Evolutionary conservation across 2,888 invertebrate genomes (phyloP), one percentile per base, ranked within the genome.

Genomic region (Pachycephus smyrnensis): DNA sequence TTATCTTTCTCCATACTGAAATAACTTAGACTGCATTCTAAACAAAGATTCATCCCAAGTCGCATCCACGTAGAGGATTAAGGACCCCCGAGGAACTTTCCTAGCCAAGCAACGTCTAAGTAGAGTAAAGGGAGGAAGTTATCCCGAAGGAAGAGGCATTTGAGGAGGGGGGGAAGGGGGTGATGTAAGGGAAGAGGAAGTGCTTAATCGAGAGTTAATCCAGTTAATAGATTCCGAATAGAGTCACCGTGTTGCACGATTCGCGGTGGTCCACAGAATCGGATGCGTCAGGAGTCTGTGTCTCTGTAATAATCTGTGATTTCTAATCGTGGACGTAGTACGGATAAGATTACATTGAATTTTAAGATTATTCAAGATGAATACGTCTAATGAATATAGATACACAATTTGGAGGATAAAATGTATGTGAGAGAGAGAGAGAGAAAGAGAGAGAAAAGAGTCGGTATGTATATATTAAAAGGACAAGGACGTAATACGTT

Each of bases 151-250:
- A 77, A 76, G 68, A 71, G 69, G 40, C 31, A 69, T 40, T 40
- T n/a, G 76, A 75, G 76, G 32, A 36, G 68, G 68, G 69, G 12
- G 73, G 37, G 68, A 69, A 76, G 75, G 68, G 69, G 79, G 71
- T 35, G 75, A 75, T 40, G 12, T 23, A n/a, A 33, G 30, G n/a
- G 32, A n/a, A 12, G 71, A 23, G 76, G 75, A 78, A 80, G 83
- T 84, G 86, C 84, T 86, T 87, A 87, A 86, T 87, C 85, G 86
- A 85, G 85, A 87, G 87, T 89, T 89, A 89, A 89, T 89, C 88
- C 88, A 84, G 88, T 89, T 89, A 88, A 89, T 89, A 89, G 88
- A 89, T 89, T 88, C 86, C 83, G 86, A 86, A 86, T 86, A 84
- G 85, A 87, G 86, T 85, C 86, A 86, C 84, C 85, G 83, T 69